A percentile compares a stretch with the other conserved stretches of the same genome.
Conservation (phyloP, 2,113 vertebrate genomes). For the Lepidothrix coronata region DNA sequence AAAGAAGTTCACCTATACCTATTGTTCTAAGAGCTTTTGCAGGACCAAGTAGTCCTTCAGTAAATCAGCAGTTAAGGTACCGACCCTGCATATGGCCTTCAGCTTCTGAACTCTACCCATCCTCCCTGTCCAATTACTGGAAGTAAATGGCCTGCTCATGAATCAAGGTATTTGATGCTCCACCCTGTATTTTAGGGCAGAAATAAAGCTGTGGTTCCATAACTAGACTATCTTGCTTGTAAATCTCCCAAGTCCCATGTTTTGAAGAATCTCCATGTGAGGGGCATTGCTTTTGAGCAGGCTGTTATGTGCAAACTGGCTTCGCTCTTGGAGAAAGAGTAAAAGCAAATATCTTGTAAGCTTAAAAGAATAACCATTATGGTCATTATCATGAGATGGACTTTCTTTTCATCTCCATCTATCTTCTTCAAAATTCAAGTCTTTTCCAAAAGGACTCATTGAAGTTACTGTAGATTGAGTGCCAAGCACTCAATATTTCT, state of each 20-base stretch:
- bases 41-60: background rate
- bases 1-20: background rate
- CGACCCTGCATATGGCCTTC: rapidly evolving
- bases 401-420: background rate
- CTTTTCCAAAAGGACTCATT: background rate
- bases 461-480: background rate
- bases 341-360: background rate
- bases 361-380: background rate
- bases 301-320: background rate
- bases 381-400: background rate
- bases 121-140: background rate
- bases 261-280: background rate
- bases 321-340: background rate
- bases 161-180: background rate
- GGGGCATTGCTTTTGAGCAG: background rate
- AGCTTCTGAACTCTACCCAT: background rate
- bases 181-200: background rate
- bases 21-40: background rate
- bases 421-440: background rate
- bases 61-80: background rate
- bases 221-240: background rate
- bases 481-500: background rate
- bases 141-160: background rate
- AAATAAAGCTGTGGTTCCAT: background rate
- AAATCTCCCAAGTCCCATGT: background rate